Percentiles rank a stretch among this genome's conserved stretches.
Conservation (phyloP, 2,797 vertebrate genomes). For the Myotis myotis region DNA sequence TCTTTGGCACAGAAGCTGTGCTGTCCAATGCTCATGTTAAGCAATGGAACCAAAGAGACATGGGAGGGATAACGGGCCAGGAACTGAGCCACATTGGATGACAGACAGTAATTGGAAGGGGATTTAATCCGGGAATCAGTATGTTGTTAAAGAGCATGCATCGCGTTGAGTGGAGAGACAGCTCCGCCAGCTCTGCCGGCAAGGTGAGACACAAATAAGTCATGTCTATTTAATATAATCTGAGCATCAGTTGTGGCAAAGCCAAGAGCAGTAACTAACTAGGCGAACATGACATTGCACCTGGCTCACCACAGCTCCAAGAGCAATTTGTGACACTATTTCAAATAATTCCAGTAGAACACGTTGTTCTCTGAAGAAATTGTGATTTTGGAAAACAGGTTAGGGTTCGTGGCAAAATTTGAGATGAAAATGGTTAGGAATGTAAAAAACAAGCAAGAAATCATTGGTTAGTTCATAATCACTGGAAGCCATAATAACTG, state of each 20-base stretch:
- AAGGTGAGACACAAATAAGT: conserved; percentile 61
- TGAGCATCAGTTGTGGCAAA: conserved; percentile 48
- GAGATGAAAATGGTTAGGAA: conserved; percentile 68
- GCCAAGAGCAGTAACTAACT: conserved; percentile 62
- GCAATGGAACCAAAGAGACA: conserved; percentile 64
- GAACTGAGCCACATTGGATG: conserved; percentile 48
- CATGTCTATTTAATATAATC: conserved; percentile 34
- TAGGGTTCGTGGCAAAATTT: conserved; percentile 64
- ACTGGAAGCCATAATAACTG: conserved; percentile 41
- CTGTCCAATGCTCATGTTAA: conserved; percentile 50
- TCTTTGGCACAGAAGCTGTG: conserved; percentile 48
- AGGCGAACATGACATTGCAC: conserved; percentile 27
- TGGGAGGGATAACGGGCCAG: conserved; percentile 48
- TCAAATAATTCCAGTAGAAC: conserved; percentile 60
- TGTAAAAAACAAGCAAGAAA: conserved; percentile 58
- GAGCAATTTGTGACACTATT: conserved; percentile 66
- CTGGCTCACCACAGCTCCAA: conserved; percentile 57
- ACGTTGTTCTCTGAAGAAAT: conserved; percentile 54
- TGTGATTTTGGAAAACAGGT: conserved; percentile 60
- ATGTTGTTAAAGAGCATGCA: conserved; percentile 28
- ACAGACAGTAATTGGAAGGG: conserved; percentile 38
- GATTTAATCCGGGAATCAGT: conserved; percentile 4
- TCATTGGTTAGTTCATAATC: conserved; percentile 55
- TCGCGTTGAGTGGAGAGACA: neutral
- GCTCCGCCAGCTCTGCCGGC: neutral